Percentiles rank a stretch among this genome's conserved stretches.
Conservation (phyloP, 1,140 invertebrate genomes). For the Caenorhabditis briggsae region DNA sequence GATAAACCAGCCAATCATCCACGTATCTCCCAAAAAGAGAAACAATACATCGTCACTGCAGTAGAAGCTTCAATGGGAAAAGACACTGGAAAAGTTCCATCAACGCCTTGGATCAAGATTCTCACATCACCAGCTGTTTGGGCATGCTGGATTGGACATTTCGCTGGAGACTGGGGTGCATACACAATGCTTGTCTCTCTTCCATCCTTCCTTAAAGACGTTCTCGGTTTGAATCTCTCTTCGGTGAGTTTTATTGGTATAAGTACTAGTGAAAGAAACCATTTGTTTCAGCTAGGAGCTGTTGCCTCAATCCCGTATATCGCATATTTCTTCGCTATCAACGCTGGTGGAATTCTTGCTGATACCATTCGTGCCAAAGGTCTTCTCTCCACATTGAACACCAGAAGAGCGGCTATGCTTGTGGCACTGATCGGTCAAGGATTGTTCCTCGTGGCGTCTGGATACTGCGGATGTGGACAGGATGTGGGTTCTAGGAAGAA, state of each 20-base stretch:
- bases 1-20: constrained; percentile 86
- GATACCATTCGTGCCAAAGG: constrained; percentile 78
- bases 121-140: constrained; percentile 88
- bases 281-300: constrained; percentile 89
- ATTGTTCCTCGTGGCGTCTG: constrained; percentile 73
- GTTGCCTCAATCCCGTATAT: constrained; percentile 89
- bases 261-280: too few species aligned
- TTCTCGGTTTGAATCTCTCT: constrained; percentile 81
- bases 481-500: constrained; percentile 54
- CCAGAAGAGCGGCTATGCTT: constrained; percentile 75
- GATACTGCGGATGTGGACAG: constrained; percentile 74
- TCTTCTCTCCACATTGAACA: constrained; percentile 74
- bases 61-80: constrained; percentile 67
- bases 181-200: constrained; percentile 93
- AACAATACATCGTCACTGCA: constrained; percentile 83
- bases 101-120: constrained; percentile 85
- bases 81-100: constrained; percentile 59
- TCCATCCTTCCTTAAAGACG: constrained; percentile 92
- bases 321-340: constrained; percentile 80
- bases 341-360: constrained; percentile 79
- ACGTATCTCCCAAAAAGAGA: constrained; percentile 84
- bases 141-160: constrained; percentile 91
- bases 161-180: constrained; percentile 91
- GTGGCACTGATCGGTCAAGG: constrained; percentile 73
- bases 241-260: constrained; percentile 68